phyloP scores from a whole-genome alignment of 2,797 vertebrate species.

The Microctenopoma steveboyesi region DNA sequence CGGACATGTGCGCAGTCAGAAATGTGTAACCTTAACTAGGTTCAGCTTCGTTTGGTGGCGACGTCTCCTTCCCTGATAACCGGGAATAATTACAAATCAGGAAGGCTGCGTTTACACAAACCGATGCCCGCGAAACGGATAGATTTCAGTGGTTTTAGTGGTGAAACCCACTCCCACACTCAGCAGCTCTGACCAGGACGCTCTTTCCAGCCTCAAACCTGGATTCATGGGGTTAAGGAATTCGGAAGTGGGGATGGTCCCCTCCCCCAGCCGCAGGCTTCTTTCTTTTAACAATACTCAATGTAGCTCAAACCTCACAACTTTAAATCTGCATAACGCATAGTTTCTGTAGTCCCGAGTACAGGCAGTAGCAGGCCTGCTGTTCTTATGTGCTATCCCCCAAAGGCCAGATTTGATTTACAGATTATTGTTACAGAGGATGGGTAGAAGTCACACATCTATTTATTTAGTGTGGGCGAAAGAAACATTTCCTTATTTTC shows the following conservation, averaged over 20 bases:
- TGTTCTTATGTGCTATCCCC: background rate
- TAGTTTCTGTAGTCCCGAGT: background rate
- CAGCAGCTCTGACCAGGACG: slow-evolving; percentile 28
- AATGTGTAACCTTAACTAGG: slow-evolving; percentile 17
- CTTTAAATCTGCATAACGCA: slow-evolving; percentile 12
- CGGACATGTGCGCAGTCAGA: slow-evolving; percentile 73
- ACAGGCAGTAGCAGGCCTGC: background rate
- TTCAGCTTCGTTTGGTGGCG: slow-evolving; percentile 37
- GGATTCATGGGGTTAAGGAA: slow-evolving; percentile 79
- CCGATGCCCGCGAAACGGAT: too few species aligned
- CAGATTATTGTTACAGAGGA: background rate
- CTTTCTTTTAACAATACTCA: slow-evolving; percentile 45
- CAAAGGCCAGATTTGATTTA: background rate
- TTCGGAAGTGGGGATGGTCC: slow-evolving; percentile 81
- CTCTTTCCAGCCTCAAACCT: slow-evolving; percentile 59
- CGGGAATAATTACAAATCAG: background rate
- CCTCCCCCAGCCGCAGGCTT: slow-evolving; percentile 63
- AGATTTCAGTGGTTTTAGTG: background rate
- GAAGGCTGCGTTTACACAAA: too few species aligned
- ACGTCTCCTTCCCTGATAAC: background rate
- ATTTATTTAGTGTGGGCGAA: background rate
- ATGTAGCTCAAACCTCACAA: slow-evolving; percentile 14
- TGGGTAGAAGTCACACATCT: background rate
- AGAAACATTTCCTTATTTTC: background rate
- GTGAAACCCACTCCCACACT: slow-evolving; percentile 17